phyloP scores from a whole-genome alignment of 2,888 invertebrate species.

The Pycnomerus fuliginosus region DNA sequence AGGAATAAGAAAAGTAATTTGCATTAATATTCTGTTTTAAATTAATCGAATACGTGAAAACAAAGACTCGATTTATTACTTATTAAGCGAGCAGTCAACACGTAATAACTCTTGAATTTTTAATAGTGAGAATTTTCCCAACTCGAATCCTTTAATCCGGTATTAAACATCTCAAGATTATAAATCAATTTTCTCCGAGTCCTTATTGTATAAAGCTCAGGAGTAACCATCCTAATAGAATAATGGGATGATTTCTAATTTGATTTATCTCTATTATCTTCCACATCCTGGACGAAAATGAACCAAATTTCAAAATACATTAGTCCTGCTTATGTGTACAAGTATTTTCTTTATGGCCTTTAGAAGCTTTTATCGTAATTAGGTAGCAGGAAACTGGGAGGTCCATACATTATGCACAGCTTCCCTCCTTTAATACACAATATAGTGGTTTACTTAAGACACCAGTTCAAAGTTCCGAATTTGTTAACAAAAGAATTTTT shows the following conservation, averaged over 20 bases:
- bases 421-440: slow-evolving; percentile 20
- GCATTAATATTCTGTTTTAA: too few species aligned
- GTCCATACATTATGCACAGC: slow-evolving; percentile 24
- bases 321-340: slow-evolving; percentile 22
- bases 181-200: slow-evolving; percentile 39
- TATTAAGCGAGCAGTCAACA: too few species aligned
- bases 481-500: slow-evolving; percentile 12
- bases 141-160: too few species aligned
- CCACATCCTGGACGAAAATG: slow-evolving; percentile 19
- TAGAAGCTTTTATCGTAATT: slow-evolving; percentile 28
- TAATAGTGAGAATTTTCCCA: too few species aligned
- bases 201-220: slow-evolving; percentile 30
- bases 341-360: slow-evolving; percentile 21
- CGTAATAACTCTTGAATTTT: too few species aligned
- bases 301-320: slow-evolving; percentile 23
- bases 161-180: slow-evolving; percentile 34
- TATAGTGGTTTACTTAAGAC: slow-evolving; percentile 19
- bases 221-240: slow-evolving; percentile 35
- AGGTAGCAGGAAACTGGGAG: slow-evolving; percentile 23
- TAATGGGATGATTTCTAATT: slow-evolving; percentile 40
- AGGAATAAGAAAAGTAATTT: too few species aligned
- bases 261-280: slow-evolving; percentile 38
- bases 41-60: too few species aligned
- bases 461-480: slow-evolving; percentile 8
- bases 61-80: too few species aligned